These are phyloP conservation scores for Tympanoctomys barrerae DNA, from an alignment of 2,797 vertebrate genomes.

Conservation along the genomic window DNA sequence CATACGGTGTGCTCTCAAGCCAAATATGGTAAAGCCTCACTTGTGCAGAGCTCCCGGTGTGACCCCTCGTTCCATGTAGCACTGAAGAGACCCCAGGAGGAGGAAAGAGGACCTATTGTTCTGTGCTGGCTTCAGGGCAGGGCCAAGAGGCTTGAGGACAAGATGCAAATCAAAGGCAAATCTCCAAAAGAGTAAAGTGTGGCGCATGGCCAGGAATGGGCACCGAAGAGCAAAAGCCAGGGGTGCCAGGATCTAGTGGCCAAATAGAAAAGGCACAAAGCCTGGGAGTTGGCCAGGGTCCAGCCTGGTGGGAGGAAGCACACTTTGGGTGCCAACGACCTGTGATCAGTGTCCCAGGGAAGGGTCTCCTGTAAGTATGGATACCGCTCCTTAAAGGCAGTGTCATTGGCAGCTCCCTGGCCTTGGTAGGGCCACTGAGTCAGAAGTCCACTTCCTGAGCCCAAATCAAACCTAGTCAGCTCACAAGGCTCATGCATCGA, in stretches of 20 bases:
- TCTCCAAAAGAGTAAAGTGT: not conserved
- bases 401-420: not conserved
- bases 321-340: not conserved
- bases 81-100: not conserved
- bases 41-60: not conserved
- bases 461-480: not conserved
- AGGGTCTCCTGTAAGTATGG: not conserved
- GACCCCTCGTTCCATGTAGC: not conserved
- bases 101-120: slow-evolving; percentile 27
- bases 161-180: not conserved
- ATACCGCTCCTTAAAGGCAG: not conserved
- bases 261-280: not conserved
- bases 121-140: not conserved
- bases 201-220: not conserved
- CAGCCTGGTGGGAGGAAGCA: not conserved
- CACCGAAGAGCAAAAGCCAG: not conserved
- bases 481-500: not conserved
- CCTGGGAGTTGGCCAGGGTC: not conserved
- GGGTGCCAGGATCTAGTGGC: not conserved
- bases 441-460: not conserved
- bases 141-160: not conserved
- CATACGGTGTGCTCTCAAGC: slow-evolving; percentile 49
- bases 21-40: slow-evolving; percentile 54
- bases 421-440: not conserved
- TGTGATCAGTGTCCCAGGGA: not conserved